phyloP scores from a whole-genome alignment of 2,888 invertebrate genomes.

The Oasisia sp. region DNA sequence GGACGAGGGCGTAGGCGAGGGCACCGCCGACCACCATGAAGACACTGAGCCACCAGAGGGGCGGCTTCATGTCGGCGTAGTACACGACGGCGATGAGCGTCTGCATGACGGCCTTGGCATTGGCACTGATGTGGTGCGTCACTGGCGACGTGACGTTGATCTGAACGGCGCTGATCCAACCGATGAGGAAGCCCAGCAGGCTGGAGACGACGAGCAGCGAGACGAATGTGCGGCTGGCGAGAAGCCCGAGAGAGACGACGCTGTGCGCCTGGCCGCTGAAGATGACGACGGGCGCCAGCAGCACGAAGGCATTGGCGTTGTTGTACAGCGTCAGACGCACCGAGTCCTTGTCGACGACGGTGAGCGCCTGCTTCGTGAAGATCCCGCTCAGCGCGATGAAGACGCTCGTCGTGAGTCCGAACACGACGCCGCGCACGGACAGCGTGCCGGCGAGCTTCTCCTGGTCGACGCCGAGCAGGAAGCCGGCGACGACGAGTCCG shows the following conservation, averaged over 20 bases:
- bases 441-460: constrained; percentile 59
- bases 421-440: constrained; percentile 58
- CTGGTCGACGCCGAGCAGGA: constrained; percentile 62
- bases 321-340: constrained; percentile 59
- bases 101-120: constrained; percentile 63
- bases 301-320: constrained; percentile 56
- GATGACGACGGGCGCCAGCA: constrained; percentile 57
- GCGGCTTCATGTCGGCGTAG: constrained; percentile 55
- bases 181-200: constrained; percentile 53
- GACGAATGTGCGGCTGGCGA: neutral
- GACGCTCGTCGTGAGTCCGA: constrained; percentile 61
- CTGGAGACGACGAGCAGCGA: constrained; percentile 54
- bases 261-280: constrained; percentile 55
- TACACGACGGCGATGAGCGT: constrained; percentile 62
- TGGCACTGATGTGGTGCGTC: constrained; percentile 64
- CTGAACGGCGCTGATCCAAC: constrained; percentile 63
- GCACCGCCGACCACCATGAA: constrained; percentile 60
- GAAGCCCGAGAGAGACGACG: constrained; percentile 38
- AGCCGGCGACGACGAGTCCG: constrained; percentile 57
- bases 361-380: constrained; percentile 59
- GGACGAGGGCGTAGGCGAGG: constrained; percentile 53
- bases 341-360: constrained; percentile 52
- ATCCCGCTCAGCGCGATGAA: constrained; percentile 62
- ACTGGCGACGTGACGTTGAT: constrained; percentile 64
- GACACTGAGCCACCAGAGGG: constrained; percentile 63